Evolutionary conservation across 2,888 invertebrate genomes (phyloP).

Genomic region (Eristalis tenax): DNA sequence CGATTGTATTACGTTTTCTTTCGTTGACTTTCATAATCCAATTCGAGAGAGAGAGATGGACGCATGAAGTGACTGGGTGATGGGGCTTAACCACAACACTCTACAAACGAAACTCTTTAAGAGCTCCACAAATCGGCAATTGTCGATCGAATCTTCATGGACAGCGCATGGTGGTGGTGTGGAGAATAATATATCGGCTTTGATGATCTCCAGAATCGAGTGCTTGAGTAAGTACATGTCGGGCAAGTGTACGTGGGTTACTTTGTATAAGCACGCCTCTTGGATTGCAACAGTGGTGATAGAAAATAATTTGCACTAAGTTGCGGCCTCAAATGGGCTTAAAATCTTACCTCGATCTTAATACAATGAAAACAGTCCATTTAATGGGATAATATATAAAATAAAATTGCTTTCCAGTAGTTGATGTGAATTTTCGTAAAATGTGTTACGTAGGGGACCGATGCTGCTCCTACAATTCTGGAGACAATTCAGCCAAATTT

Average conservation of each 20-base stretch:
- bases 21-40: slow-evolving; percentile 26
- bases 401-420: too few species aligned
- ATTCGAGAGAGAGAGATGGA: not conserved
- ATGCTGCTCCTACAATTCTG: too few species aligned
- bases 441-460: too few species aligned
- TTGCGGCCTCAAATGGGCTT: not conserved
- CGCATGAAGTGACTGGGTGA: slow-evolving; percentile 15
- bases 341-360: too few species aligned
- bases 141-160: not conserved
- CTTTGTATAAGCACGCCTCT: slow-evolving; percentile 25
- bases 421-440: too few species aligned
- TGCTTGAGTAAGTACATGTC: slow-evolving; percentile 23
- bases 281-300: slow-evolving; percentile 1
- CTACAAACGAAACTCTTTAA: slow-evolving; percentile 15
- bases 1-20: slow-evolving; percentile 22
- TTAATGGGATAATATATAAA: too few species aligned
- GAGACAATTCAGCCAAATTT: too few species aligned
- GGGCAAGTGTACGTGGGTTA: slow-evolving; percentile 48
- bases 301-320: not conserved
- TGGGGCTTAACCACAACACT: slow-evolving; percentile 36
- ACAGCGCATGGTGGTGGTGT: not conserved
- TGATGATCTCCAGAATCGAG: slow-evolving; percentile 19
- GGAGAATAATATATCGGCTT: slow-evolving; percentile 14
- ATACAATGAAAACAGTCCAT: too few species aligned
- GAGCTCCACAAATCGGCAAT: slow-evolving; percentile 4